A percentile compares a stretch with the other conserved stretches of the same genome.
These are phyloP conservation scores for Valencia hispanica DNA, from an alignment of 2,797 vertebrate genomes.

Conservation along the genomic window DNA sequence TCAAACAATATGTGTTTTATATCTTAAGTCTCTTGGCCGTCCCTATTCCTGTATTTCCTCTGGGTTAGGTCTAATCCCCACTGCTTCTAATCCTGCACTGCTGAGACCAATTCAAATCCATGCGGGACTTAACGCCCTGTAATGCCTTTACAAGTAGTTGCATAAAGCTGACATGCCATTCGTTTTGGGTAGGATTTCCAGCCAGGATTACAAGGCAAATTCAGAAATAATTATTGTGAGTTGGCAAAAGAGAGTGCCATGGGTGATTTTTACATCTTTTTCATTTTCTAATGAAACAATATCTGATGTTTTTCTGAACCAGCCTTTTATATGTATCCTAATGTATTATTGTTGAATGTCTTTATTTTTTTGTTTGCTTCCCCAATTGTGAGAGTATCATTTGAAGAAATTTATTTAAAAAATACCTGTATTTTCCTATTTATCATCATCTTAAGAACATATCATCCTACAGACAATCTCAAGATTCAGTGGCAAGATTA, in stretches of 20 bases:
- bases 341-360: neutral
- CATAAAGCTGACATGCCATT: conserved; percentile 84
- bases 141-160: conserved; percentile 84
- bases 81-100: conserved; percentile 85
- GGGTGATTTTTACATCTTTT: conserved; percentile 46
- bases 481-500: too few species aligned
- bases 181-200: conserved; percentile 82
- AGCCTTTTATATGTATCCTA: conserved; percentile 11
- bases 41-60: conserved; percentile 58
- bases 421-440: neutral
- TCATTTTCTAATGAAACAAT: conserved; percentile 52
- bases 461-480: too few species aligned
- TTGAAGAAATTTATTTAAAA: neutral
- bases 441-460: too few species aligned
- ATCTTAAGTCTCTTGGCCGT: conserved; percentile 46
- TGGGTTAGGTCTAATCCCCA: conserved; percentile 84
- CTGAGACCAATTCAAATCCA: conserved; percentile 82
- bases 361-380: neutral
- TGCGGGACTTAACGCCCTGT: conserved; percentile 81
- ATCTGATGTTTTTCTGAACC: conserved; percentile 35
- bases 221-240: conserved; percentile 85
- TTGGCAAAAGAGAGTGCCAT: conserved; percentile 63
- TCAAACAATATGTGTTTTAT: conserved; percentile 45
- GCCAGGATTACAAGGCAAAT: conserved; percentile 83
- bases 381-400: neutral